Evolutionary conservation across 1,140 invertebrate genomes (phyloP), one percentile per base, ranked within the genome.

Genomic region (Tenebrio molitor): DNA sequence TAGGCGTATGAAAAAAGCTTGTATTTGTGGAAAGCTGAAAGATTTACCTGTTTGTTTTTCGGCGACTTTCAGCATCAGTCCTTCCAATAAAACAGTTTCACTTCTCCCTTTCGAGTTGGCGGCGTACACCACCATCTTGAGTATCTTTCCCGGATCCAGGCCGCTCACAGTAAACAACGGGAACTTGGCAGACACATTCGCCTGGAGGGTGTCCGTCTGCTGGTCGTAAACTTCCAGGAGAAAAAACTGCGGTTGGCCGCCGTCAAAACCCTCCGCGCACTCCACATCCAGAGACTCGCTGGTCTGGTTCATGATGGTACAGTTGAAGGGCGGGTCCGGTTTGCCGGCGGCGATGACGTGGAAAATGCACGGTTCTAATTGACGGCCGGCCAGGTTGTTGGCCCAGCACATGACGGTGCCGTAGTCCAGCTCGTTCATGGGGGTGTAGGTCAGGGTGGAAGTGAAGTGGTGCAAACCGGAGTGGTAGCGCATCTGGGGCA

Each of bases 211-310:
- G 1, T 86, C 87, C 16, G 85, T 91, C 68, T 88, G 86, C 70
- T 89, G 86, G 81, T 94, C 92, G 80, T 88, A 91, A 36, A 93
- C 89, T 83, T 93, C 92, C 68, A 92, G 83, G 5, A 76, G 62
- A 72, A 75, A 76, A 69, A 84, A 82, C 75, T 91, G 89, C 0
- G 86, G 85, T 76, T 91, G 87, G 12, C 92, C 92, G 8, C 93
- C 93, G 81, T 95, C 92, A 78, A 94, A 95, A 15, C 93, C 93
- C 84, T 91, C 90, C 23, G 88, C 84, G 81, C 93, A 95, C 77
- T 92, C 91, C 4, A 95, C 89, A 70, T 91, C 89, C 46, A 80
- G 83, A 3, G 92, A 92, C 63, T 92, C 89, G n/a, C 90, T 90
- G 8, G 92, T 93, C 81, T 92, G 91, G 84, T 94, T 94, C 53